Evolutionary conservation across 2,113 vertebrate genomes (phyloP).

Genomic region (Marcusenius ussheri): DNA sequence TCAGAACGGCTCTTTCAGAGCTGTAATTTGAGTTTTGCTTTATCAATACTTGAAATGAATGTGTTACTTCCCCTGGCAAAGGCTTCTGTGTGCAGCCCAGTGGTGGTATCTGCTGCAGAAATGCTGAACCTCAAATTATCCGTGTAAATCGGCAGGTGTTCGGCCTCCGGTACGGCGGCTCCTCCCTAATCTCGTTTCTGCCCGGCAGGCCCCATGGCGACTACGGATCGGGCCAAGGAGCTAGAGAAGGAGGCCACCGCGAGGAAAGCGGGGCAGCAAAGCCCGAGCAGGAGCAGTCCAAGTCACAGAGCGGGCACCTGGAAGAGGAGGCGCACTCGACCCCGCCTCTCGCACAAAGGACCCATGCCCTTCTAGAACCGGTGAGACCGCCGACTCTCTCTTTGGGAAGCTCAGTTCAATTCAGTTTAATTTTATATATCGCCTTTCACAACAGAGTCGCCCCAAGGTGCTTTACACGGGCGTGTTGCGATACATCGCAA

Average conservation of each 20-base stretch:
- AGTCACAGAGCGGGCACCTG: conserved; percentile 66
- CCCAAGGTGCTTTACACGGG: background rate
- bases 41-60: background rate
- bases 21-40: background rate
- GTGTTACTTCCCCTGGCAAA: background rate
- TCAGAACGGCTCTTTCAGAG: background rate
- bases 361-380: conserved; percentile 93
- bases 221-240: conserved; percentile 60
- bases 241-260: conserved; percentile 53
- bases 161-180: background rate
- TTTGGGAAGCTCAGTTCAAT: background rate
- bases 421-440: background rate
- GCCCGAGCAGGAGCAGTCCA: conserved; percentile 56
- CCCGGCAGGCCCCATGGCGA: conserved; percentile 69
- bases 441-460: background rate
- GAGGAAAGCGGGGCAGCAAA: conserved; percentile 67
- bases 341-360: conserved; percentile 92
- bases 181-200: conserved; percentile 4
- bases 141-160: background rate
- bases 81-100: background rate
- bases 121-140: background rate
- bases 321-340: conserved; percentile 76
- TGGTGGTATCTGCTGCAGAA: background rate
- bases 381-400: conserved; percentile 52
- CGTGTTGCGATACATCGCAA: background rate